Conservation (phyloP, 2,113 vertebrate species). For the Taxidea taxus region DNA sequence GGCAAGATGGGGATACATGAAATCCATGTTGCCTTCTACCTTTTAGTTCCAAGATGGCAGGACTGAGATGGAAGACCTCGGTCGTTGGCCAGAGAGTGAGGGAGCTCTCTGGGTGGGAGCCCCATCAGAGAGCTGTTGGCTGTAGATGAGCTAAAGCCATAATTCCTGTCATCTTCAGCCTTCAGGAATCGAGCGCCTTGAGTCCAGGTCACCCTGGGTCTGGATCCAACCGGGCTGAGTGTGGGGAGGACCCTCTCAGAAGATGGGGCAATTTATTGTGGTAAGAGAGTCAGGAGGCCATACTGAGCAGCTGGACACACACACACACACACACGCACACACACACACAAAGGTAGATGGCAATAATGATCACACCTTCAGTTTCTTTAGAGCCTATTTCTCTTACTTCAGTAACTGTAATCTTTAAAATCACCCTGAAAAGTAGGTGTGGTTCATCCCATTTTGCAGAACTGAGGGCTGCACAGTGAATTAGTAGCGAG, state of each 20-base stretch:
- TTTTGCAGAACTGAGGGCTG: not conserved
- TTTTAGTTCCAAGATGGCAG: not conserved
- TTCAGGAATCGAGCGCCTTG: not conserved
- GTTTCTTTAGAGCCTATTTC: not conserved
- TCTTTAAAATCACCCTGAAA: not conserved
- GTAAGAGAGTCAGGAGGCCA: not conserved
- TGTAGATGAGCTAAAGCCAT: not conserved
- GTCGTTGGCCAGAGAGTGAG: not conserved
- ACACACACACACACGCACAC: not conserved
- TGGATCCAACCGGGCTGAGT: not conserved
- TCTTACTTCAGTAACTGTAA: not conserved
- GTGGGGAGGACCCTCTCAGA: not conserved
- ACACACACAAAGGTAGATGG: not conserved
- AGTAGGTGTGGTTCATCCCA: not conserved
- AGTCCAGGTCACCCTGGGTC: not conserved
- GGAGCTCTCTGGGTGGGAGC: not conserved
- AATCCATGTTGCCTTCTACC: not conserved
- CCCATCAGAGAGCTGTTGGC: not conserved
- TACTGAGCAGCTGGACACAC: not conserved
- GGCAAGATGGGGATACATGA: not conserved
- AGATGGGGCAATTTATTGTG: not conserved
- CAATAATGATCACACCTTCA: not conserved
- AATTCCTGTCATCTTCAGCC: not conserved
- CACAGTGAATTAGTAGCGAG: not conserved
- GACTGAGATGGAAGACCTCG: not conserved